Evolutionary conservation across 2,797 vertebrate genomes (phyloP), one percentile per base, ranked within the genome.

Genomic region (Vespertilio murinus): DNA sequence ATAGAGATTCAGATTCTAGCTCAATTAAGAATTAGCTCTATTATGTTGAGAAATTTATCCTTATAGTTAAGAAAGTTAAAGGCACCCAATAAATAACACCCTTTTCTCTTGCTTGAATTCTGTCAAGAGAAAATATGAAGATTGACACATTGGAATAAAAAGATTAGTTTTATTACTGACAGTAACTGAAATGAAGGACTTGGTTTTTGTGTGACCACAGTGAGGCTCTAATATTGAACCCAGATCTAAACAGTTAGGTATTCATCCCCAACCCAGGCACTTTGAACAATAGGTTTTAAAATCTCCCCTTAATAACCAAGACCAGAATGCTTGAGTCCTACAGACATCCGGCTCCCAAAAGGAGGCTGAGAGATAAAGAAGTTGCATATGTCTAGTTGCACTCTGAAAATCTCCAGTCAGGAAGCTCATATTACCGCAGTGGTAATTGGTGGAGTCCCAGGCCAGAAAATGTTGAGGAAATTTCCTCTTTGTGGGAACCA

Each of bases 51-150:
- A 56, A 56, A 25, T 25, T 56, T 70, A 25, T 40, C 40, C 33
- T 13, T 67, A 80, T 61, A 87, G 42, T 88, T 93, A 69, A 94
- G 75, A 56, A 75, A 75, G 71, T 84, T 52, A 78, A 79, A n/a
- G 35, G 16, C 30, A 91, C 38, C 49, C 42, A 42, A 0, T 91
- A 82, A 75, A 52, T 70, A 95, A 11, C 20, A 73, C 5, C 47
- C 16, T 14, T 89, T 74, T 74, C 28, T 67, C 22, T 47, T 49
- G 1, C 13, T 49, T 71, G 67, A 77, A 28, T 83, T 94, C 33
- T 89, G 10, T 90, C 12, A 42, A 71, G 64, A 88, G 69, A 85
- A 90, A 89, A 59, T 7, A 71, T 40, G 82, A 65, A 49, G 33
- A 73, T 56, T 75, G 40, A 3, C 70, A 88, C 16, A 20, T 56